Conservation (phyloP, 2,113 vertebrate genomes). For the Pygoscelis adeliae region DNA sequence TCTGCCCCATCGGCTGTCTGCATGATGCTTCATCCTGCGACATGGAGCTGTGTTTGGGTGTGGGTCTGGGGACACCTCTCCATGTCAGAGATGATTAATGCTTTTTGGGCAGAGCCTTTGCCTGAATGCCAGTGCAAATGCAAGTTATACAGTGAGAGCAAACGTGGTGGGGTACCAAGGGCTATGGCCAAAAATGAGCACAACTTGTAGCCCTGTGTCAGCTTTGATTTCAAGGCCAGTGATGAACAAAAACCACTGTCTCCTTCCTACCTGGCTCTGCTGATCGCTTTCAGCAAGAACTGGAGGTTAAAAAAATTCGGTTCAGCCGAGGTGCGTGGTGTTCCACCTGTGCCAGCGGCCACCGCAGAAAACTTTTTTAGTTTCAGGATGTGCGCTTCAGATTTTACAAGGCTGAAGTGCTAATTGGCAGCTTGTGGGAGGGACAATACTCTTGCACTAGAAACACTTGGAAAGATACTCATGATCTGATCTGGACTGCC, state of each 20-base stretch:
- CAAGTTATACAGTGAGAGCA: background rate
- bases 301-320: background rate
- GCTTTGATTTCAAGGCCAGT: background rate
- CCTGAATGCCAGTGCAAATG: background rate
- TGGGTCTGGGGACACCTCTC: background rate
- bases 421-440: background rate
- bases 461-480: background rate
- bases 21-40: accelerated
- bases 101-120: background rate
- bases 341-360: background rate
- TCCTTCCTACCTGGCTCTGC: background rate
- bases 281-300: accelerated
- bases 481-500: background rate
- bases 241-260: background rate
- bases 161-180: background rate
- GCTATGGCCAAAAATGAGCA: too few relatives aligned
- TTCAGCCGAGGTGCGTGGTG: background rate
- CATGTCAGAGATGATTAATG: accelerated
- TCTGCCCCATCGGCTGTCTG: background rate
- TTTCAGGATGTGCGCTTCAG: background rate
- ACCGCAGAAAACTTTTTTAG: background rate
- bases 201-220: accelerated
- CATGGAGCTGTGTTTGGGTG: background rate
- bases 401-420: background rate
- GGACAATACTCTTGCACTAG: background rate